Evolutionary conservation across 2,113 vertebrate species (phyloP).

Genomic region (Petaurus breviceps): DNA sequence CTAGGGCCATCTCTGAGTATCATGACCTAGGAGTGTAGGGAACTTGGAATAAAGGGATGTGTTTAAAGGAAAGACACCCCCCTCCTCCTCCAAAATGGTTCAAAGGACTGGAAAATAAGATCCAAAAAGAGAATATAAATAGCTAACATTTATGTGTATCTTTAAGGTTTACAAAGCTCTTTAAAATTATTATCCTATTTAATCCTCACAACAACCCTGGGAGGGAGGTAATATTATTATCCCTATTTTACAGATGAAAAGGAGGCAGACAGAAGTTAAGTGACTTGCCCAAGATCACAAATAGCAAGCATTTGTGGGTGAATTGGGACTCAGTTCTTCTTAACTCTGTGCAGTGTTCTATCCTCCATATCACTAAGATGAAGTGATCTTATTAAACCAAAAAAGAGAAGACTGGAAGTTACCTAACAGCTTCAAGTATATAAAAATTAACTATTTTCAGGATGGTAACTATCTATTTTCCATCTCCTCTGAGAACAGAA

Average conservation of each 20-base stretch:
- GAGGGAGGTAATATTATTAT: not conserved
- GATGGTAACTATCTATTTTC: not conserved
- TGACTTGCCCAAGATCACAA: not conserved
- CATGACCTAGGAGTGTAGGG: not conserved
- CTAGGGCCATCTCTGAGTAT: slow-evolving; percentile 12
- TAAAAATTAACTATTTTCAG: not conserved
- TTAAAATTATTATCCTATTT: not conserved
- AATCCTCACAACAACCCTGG: not conserved
- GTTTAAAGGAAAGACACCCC: not conserved
- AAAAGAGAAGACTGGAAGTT: slow-evolving; percentile 28
- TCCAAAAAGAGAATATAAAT: not conserved
- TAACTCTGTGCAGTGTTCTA: not conserved
- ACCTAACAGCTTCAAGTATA: slow-evolving; percentile 14
- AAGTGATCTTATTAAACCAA: not conserved
- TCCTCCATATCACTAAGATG: not conserved
- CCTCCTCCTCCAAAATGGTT: not conserved
- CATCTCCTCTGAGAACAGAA: slow-evolving; percentile 14
- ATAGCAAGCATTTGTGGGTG: not conserved
- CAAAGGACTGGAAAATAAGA: not conserved
- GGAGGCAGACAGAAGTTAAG: not conserved
- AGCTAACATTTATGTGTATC: not conserved
- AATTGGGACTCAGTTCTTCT: not conserved
- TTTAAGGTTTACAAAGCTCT: not conserved
- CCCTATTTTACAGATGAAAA: not conserved
- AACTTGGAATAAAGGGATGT: slow-evolving; percentile 28